Evolutionary conservation across 2,113 vertebrate genomes (phyloP).

Genomic region (Perca schrenkii): DNA sequence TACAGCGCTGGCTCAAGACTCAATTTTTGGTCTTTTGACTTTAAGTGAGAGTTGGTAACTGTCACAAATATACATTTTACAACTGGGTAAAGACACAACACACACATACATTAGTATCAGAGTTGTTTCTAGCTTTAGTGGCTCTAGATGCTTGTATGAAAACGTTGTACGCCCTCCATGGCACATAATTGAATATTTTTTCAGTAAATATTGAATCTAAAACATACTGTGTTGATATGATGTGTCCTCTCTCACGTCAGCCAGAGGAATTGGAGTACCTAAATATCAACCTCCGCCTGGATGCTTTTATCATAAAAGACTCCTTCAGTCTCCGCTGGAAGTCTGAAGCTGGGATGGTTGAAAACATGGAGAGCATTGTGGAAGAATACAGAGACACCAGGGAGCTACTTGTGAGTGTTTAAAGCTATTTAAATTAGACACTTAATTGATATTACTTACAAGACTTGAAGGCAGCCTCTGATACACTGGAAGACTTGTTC

Average conservation of each 20-base stretch:
- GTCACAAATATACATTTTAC: neutral
- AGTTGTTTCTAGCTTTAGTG: neutral
- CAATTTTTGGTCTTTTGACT: too few relatives aligned
- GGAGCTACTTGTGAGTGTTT: conserved; percentile 87
- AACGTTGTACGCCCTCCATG: neutral
- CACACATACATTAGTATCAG: neutral
- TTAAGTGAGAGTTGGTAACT: too few relatives aligned
- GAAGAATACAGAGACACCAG: conserved; percentile 89
- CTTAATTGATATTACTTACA: too few relatives aligned
- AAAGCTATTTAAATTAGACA: too few relatives aligned
- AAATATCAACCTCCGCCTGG: conserved; percentile 86
- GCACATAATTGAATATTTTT: neutral
- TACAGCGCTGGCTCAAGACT: too few relatives aligned
- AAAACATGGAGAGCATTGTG: conserved; percentile 87
- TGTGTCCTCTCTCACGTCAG: conserved; percentile 72
- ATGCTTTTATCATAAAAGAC: conserved; percentile 86
- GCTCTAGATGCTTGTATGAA: neutral
- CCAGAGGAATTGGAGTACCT: conserved; percentile 87
- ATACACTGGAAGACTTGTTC: too few relatives aligned
- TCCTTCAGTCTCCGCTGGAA: conserved; percentile 88
- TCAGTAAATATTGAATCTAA: neutral
- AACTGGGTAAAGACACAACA: neutral
- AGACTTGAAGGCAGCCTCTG: too few relatives aligned
- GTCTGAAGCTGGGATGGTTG: conserved; percentile 88
- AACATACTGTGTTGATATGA: neutral